phyloP scores from a whole-genome alignment of 1,140 invertebrate species.

The Orussus abietinus region DNA sequence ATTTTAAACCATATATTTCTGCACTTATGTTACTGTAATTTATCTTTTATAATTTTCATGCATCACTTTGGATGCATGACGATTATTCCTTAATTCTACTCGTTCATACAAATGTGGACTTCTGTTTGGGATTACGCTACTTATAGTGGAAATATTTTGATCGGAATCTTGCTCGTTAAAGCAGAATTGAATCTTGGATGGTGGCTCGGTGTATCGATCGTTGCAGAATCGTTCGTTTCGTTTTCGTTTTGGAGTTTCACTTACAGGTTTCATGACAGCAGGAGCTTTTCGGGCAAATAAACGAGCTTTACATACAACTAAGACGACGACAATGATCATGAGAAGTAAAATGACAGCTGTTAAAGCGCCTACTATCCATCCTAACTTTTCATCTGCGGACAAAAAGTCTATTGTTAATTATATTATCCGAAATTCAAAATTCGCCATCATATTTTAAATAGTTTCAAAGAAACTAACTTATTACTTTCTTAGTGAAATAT shows the following conservation, averaged over 20 bases:
- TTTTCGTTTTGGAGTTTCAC: slow-evolving; percentile 17
- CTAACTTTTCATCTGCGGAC: slow-evolving; percentile 38
- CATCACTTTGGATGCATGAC: slow-evolving; percentile 15
- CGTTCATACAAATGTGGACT: slow-evolving; percentile 33
- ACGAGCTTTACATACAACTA: slow-evolving; percentile 42
- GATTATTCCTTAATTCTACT: slow-evolving; percentile 16
- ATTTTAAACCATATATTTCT: no score
- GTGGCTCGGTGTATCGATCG: slow-evolving; percentile 20
- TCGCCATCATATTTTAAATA: no score
- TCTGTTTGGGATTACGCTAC: slow-evolving; percentile 32
- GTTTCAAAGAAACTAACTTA: no score
- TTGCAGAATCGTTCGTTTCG: background rate
- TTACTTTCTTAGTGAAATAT: no score
- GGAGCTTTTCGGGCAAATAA: slow-evolving; percentile 30
- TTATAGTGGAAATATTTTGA: slow-evolving; percentile 11
- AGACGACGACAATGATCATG: slow-evolving; percentile 40
- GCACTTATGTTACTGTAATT: no score
- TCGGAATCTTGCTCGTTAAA: slow-evolving; percentile 21
- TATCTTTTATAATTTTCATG: slow-evolving; percentile 26
- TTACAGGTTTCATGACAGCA: slow-evolving; percentile 32
- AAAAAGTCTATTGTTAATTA: no score
- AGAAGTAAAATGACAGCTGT: slow-evolving; percentile 43
- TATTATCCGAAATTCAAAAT: no score
- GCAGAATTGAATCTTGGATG: slow-evolving; percentile 27
- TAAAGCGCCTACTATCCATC: slow-evolving; percentile 46